Evolutionary conservation across 1,140 invertebrate genomes (phyloP).

Genomic region (Papilio machaon): DNA sequence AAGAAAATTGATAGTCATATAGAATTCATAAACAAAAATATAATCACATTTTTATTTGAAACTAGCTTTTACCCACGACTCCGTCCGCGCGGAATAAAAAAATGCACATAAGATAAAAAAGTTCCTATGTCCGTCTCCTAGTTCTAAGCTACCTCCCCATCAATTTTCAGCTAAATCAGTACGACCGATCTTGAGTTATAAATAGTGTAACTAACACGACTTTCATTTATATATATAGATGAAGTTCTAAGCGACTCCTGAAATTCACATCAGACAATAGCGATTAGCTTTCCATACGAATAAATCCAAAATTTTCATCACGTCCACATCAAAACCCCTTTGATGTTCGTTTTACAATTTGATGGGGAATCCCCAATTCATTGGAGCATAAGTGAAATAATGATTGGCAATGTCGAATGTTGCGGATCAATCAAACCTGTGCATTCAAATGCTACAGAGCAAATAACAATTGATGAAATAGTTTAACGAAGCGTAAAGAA

Average conservation of each 20-base stretch:
- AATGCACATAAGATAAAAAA: no score
- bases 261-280: constrained; percentile 48
- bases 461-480: constrained; percentile 25
- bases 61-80: no score
- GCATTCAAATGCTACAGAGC: constrained; percentile 24
- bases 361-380: constrained; percentile 49
- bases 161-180: no score
- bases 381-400: constrained; percentile 39
- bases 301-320: constrained; percentile 58
- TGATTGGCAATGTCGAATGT: constrained; percentile 27
- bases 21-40: constrained; percentile 21
- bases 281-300: constrained; percentile 53
- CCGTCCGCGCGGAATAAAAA: no score
- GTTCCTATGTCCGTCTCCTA: no score
- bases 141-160: no score
- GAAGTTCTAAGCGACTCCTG: constrained; percentile 18
- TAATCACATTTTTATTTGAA: constrained; percentile 29
- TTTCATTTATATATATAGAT: no score
- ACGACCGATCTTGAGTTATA: no score
- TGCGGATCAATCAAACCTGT: constrained; percentile 24
- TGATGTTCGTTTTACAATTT: constrained; percentile 56
- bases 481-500: constrained; percentile 29
- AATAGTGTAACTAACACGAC: no score
- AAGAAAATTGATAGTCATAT: not conserved
- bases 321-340: constrained; percentile 50